Evolutionary conservation across 37 sponge, comb jelly and placozoan genomes (phyloP), one percentile per base, ranked within the genome.

Genomic region (Cliona cf. orientalis): DNA sequence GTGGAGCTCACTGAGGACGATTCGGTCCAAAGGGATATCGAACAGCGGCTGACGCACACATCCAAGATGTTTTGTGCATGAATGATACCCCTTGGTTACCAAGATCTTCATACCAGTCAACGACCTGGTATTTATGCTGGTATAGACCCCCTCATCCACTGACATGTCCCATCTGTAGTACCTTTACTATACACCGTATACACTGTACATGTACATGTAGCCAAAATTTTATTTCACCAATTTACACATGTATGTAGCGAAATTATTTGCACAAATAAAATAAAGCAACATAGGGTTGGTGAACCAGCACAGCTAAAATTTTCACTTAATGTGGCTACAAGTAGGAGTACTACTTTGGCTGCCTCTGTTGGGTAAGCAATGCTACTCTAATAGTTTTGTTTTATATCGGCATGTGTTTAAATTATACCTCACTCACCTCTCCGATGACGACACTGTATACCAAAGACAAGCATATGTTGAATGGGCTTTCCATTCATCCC

Each of bases 401-500:
- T n/a, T n/a, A 61, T 5, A 6, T 19, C n/a, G 22, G 11, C 5
- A 19, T 61, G 23, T 61, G n/a, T n/a, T n/a, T n/a, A n/a, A n/a
- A n/a, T n/a, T n/a, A n/a, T n/a, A n/a, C n/a, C n/a, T n/a, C 6
- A 62, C 11, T 23, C 42, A 78, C 79, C 79, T 78, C 4, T 78
- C 61, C 39, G 44, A 53, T 63, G 21, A 34, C 4, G 35, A 7
- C 42, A 78, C 79, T 64, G 43, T 60, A 63, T 66, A 78, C 46
- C 60, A 78, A 2, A 78, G 29, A 32, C 79, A 78, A 39, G 79
- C 44, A 36, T 78, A 78, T 3, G 43, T 63, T 23, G 66, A 63
- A 11, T 23, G 19, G 2, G 79, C 65, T 28, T 9, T n/a, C 5
- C 66, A 37, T 78, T 78, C 46, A 78, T 39, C 41, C 79, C 79